These are phyloP conservation scores for Leptothorax acervorum DNA, from an alignment of 2,888 invertebrate species.

Conservation along the genomic window DNA sequence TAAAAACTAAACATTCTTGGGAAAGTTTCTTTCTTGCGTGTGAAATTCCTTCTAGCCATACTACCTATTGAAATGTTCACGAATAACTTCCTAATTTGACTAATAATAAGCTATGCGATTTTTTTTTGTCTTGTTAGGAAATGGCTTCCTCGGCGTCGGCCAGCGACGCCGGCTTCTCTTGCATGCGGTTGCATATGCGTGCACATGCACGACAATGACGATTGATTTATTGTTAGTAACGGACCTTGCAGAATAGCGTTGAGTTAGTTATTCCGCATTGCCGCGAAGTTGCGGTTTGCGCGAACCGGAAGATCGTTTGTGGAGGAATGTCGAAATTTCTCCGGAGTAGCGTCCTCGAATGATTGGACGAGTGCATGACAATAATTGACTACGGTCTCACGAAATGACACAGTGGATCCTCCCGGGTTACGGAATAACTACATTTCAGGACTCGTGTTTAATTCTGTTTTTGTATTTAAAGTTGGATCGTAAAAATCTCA, in stretches of 20 bases:
- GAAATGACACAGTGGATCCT: neutral
- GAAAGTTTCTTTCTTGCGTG: constrained; percentile 48
- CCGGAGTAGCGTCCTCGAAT: neutral
- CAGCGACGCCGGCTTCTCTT: constrained; percentile 8
- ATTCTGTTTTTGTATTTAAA: neutral
- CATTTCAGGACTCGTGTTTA: neutral
- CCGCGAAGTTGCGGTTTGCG: neutral
- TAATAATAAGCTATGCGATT: constrained; percentile 38
- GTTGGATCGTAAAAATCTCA: neutral
- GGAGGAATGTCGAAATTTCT: constrained; percentile 34
- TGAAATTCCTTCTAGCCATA: constrained; percentile 9
- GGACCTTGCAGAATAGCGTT: constrained; percentile 10
- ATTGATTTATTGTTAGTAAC: constrained; percentile 14
- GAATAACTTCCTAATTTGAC: constrained; percentile 49
- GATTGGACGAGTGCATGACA: neutral
- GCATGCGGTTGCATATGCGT: constrained; percentile 44
- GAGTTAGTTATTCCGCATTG: constrained; percentile 20
- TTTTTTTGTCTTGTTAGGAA: constrained; percentile 43
- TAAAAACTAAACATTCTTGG: constrained; percentile 7
- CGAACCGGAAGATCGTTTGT: constrained; percentile 9
- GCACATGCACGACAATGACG: constrained; percentile 13
- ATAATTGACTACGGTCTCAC: neutral
- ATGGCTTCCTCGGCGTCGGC: neutral
- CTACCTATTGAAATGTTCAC: constrained; percentile 32
- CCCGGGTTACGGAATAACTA: constrained; percentile 2